Percentiles rank a stretch among this genome's conserved stretches.
Conservation (phyloP, 2,888 invertebrate species). For the Asteroscopus sphinx region DNA sequence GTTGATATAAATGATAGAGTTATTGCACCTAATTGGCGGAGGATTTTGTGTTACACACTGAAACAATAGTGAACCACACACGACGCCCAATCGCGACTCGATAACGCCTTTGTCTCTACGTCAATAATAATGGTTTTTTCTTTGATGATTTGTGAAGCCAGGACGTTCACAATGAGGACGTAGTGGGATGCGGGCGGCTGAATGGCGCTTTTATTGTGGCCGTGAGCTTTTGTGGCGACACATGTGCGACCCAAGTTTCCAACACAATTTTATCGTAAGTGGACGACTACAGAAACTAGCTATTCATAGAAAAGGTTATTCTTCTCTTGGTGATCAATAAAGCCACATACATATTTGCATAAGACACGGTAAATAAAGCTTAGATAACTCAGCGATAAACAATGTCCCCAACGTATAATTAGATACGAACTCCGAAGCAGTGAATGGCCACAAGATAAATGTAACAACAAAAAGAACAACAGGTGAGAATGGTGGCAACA, state of each 20-base stretch:
- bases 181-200: conserved; percentile 86
- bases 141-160: conserved; percentile 88
- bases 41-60: conserved; percentile 60
- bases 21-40: conserved; percentile 74
- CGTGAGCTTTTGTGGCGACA: conserved; percentile 76
- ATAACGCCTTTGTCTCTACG: conserved; percentile 84
- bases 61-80: conserved; percentile 80
- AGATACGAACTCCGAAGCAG: conserved; percentile 46
- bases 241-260: conserved; percentile 61
- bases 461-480: conserved; percentile 58
- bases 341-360: conserved; percentile 15
- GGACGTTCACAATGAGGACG: conserved; percentile 82
- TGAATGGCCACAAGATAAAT: conserved; percentile 66
- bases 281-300: conserved; percentile 49
- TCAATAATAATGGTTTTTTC: conserved; percentile 76
- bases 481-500: conserved; percentile 60
- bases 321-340: conserved; percentile 16
- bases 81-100: conserved; percentile 79
- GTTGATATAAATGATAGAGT: conserved; percentile 70
- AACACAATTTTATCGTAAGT: conserved; percentile 46
- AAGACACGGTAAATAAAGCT: conserved; percentile 23
- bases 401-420: conserved; percentile 41
- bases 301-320: conserved; percentile 32
- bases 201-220: conserved; percentile 80
- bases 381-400: conserved; percentile 39